Evolutionary conservation across 35 echinoderm and acorn worm species (phyloP).

Genomic region (Strongylocentrotus purpuratus): DNA sequence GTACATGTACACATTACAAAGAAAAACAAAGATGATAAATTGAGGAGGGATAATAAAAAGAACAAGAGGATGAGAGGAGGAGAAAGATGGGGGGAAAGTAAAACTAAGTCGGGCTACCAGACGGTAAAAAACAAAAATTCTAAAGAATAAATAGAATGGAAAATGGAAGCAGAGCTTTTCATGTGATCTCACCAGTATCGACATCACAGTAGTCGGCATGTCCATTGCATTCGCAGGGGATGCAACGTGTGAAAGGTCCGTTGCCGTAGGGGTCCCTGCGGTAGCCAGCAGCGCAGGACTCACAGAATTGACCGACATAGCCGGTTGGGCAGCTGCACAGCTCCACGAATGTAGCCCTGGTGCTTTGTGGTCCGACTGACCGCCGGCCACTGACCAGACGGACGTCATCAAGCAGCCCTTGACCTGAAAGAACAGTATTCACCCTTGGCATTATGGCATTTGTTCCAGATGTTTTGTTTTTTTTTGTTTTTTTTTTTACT

Average conservation of each 20-base stretch:
- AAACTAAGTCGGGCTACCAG: background rate
- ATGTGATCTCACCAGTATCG: constrained; percentile 67
- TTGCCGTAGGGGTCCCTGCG: constrained; percentile 70
- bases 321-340: constrained; percentile 86
- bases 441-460: background rate
- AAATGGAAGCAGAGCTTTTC: background rate
- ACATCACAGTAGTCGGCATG: constrained; percentile 87
- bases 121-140: background rate
- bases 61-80: background rate
- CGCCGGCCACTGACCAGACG: constrained; percentile 65
- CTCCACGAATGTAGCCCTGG: constrained; percentile 71
- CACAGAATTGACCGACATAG: constrained; percentile 94
- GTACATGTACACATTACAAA: background rate
- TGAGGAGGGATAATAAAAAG: background rate
- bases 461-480: too few species aligned
- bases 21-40: background rate
- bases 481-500: too few species aligned
- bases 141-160: background rate
- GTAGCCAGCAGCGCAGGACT: constrained; percentile 90
- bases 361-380: constrained; percentile 63
- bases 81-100: background rate
- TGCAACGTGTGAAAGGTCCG: constrained; percentile 81
- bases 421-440: constrained; percentile 46
- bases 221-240: constrained; percentile 93
- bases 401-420: constrained; percentile 89